Base-by-base conservation (phyloP, 2,888 invertebrate species). In the Callimorpha dominula region DNA sequence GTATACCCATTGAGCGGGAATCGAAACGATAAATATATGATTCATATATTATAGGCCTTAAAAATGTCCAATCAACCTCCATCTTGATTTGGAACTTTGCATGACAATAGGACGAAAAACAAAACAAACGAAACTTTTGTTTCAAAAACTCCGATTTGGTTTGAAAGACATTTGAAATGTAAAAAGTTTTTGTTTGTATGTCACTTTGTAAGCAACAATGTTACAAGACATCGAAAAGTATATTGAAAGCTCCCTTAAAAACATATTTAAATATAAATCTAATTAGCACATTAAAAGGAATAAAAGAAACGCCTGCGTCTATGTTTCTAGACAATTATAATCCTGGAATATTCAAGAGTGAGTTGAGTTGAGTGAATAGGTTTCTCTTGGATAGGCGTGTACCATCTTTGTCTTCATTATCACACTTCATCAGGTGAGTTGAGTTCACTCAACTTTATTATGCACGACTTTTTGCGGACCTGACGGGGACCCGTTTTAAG, bases 31-130 rank as follows among this genome's bases (percentile, higher is more conserved):
- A 46, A 46, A 46, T 8, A 31, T 31, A 60, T 31, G 57, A 20
- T 60, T 43, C 9, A 20, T 31, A 65, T 20, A 54, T 31, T 31
- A 31, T 31, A 43, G 76, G 69, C 68, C 9, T 62, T 65, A 67
- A 66, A 81, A 85, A 84, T 81, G 76, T 75, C 73, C 40, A 72
- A 75, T 80, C 73, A 70, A 78, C 79, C 73, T 71, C 72, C 77
- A 72, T 76, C 77, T 42, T 77, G 78, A 82, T 79, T 82, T 77
- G 20, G 50, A 80, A 80, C 80, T 85, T 82, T 69, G 57, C 83
- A 83, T 83, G 54, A 83, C 83, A 83, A 83, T 76, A 20, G 71
- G 17, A 71, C 76, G 79, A 79, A 81, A 81, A 83, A 79, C 81
- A 77, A 43, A 71, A 71, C 57, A 54, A 71, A 65, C 43, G 52